Evolutionary conservation across 2,797 vertebrate species (phyloP), one percentile per base, ranked within the genome.

Genomic region (Huso huso): DNA sequence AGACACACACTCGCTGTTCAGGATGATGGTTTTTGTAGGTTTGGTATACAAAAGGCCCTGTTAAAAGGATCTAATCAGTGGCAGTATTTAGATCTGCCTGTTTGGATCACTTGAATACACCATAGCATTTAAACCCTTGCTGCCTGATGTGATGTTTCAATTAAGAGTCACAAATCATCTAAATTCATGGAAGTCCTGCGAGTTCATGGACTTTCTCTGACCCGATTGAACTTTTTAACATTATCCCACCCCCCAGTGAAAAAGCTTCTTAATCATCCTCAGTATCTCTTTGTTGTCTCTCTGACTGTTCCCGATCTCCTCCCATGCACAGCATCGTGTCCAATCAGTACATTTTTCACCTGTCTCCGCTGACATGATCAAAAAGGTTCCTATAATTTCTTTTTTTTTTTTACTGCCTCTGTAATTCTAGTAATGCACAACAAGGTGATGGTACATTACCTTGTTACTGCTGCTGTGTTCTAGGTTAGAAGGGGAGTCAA

Each of bases 151-250:
- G 37, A 37, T 37, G 37, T 37, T 37, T 37, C 37, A 5, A 37
- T 37, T 37, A 37, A 37, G 37, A 37, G 37, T 37, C 37, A 37
- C 37, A 37, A 37, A 37, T 37, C 37, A 37, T 37, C 78, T 74
- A 78, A 83, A 77, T 76, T 79, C 71, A 76, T 83, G 73, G 78
- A 84, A 74, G 76, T 82, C 71, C 75, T 78, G 71, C 71, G 76
- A 75, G 88, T 88, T 88, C 85, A 87, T 92, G 93, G 91, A 93
- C 94, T 94, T 83, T 84, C 78, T 75, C 77, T 94, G 93, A 96
- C 93, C 94, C 77, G 78, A 72, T 80, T 91, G 92, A 95, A 93
- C 92, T 84, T 83, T 74, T 81, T 78, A 86, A 84, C 84, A 79
- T 86, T 86, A 88, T 81, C 79, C 83, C 78, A 79, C 82, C 83